phyloP scores from a whole-genome alignment of 2,797 vertebrate genomes.

The Pipistrellus nathusii region DNA sequence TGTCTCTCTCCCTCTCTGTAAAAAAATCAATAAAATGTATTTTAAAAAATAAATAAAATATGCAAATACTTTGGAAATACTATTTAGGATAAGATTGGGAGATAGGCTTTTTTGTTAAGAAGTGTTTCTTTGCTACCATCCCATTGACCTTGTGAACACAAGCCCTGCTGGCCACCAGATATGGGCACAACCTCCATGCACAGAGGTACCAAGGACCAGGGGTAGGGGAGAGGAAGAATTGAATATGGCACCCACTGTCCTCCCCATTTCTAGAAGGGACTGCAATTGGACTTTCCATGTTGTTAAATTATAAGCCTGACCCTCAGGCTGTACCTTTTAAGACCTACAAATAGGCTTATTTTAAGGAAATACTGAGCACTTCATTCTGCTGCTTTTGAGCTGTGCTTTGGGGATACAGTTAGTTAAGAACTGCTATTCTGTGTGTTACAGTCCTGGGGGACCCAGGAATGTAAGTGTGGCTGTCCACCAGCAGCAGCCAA shows the following conservation, averaged over 20 bases:
- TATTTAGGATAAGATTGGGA: background rate
- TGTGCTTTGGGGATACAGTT: no score
- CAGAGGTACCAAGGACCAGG: background rate
- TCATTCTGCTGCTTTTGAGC: background rate
- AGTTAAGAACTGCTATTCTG: background rate
- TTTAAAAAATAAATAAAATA: background rate
- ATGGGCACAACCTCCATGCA: background rate
- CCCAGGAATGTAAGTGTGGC: background rate
- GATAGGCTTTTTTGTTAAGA: background rate
- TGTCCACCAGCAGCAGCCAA: background rate
- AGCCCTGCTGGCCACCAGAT: background rate
- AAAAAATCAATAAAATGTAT: no score
- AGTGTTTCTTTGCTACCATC: background rate
- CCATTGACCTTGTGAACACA: background rate
- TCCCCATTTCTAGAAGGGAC: background rate
- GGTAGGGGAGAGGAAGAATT: background rate
- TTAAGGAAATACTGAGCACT: background rate
- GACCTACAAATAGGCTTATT: background rate
- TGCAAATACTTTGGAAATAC: background rate
- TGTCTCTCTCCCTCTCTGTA: no score
- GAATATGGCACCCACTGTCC: background rate
- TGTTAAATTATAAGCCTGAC: background rate
- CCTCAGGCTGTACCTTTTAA: background rate
- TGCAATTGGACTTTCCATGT: background rate
- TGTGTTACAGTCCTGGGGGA: background rate